phyloP scores from a whole-genome alignment of 2,113 vertebrate genomes.

The Oostethus manadensis region DNA sequence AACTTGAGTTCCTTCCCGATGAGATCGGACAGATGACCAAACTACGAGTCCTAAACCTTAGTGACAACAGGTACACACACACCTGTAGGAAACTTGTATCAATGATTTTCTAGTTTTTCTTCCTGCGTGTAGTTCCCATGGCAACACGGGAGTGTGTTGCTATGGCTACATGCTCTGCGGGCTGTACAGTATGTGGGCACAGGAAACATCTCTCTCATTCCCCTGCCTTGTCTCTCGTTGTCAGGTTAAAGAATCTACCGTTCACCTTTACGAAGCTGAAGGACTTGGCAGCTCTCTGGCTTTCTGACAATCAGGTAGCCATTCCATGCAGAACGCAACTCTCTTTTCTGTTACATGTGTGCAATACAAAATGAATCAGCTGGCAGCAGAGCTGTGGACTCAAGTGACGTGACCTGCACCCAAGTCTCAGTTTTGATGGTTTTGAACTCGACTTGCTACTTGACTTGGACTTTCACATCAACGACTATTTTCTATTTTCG shows the following conservation, averaged over 20 bases:
- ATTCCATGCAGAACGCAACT: constrained; percentile 2
- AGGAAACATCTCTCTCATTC: constrained; percentile 28
- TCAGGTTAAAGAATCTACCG: constrained; percentile 94
- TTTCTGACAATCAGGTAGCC: constrained; percentile 98
- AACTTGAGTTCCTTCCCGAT: constrained; percentile 94
- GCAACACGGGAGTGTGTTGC: constrained; percentile 52
- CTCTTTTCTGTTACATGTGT: not conserved
- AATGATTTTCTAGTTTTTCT: constrained; percentile 33
- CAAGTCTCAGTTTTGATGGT: too few relatives aligned
- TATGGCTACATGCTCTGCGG: constrained; percentile 51
- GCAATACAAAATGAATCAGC: not conserved
- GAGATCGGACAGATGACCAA: constrained; percentile 99
- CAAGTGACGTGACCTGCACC: too few relatives aligned
- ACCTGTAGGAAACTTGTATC: constrained; percentile 24
- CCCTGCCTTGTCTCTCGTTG: constrained; percentile 17
- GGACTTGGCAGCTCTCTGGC: constrained; percentile 96
- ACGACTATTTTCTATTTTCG: too few relatives aligned
- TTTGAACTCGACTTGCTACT: too few relatives aligned
- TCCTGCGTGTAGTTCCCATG: constrained; percentile 37
- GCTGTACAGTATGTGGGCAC: constrained; percentile 56
- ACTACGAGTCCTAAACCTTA: constrained; percentile 91
- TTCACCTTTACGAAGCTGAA: constrained; percentile 98
- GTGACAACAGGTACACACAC: constrained; percentile 89
- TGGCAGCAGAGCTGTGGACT: not conserved
- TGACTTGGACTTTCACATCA: too few relatives aligned